Evolutionary conservation across 2,113 vertebrate genomes (phyloP), one percentile per base, ranked within the genome.

Genomic region (Barbus barbus): DNA sequence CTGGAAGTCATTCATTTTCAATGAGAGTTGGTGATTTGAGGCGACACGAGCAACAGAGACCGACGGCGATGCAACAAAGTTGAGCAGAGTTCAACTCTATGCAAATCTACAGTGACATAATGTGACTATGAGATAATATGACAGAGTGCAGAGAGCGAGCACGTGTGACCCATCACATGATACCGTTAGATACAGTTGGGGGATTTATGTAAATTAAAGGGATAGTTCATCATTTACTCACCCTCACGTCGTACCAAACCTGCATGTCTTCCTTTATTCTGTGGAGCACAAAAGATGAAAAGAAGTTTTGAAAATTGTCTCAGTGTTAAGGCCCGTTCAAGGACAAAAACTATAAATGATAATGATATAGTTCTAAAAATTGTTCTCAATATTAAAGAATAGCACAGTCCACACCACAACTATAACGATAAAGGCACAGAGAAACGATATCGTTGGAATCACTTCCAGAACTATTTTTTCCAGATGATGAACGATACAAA

Each of bases 1-100:
- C 41, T 11, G 26, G 60, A 81, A 81, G 74, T 77, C 74, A 77
- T 77, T 77, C 48, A 51, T 77, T 77, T 77, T 56, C 74, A 51
- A 56, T 53, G 74, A 33, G 74, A 51, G 48, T 26, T 77, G 74
- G 46, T 56, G 44, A 81, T 69, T 31, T 53, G 44, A 81, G 41
- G 60, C 13, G 26, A 81, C 78, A 51, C 51, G 60, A 67, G 41
- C 24, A 46, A 33, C 61, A 81, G 61, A 36, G 41, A 69, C 78
- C 41, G 11, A n/a, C 16, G 78, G 38, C 44, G 26, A 53, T 51
- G 61, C 41, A 53, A 36, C 41, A 81, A 14, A 69, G 61, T 81
- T 81, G 60, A 69, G 61, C 61, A 69, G 78, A 36, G 61, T 81
- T 80, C 38, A 63, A 26, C 77, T 26, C 24, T 9, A 81, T 36